A percentile compares a stretch with the other conserved stretches of the same genome.
Evolutionary conservation across 2,888 invertebrate species (phyloP).

Genomic region (Agriopis marginaria): DNA sequence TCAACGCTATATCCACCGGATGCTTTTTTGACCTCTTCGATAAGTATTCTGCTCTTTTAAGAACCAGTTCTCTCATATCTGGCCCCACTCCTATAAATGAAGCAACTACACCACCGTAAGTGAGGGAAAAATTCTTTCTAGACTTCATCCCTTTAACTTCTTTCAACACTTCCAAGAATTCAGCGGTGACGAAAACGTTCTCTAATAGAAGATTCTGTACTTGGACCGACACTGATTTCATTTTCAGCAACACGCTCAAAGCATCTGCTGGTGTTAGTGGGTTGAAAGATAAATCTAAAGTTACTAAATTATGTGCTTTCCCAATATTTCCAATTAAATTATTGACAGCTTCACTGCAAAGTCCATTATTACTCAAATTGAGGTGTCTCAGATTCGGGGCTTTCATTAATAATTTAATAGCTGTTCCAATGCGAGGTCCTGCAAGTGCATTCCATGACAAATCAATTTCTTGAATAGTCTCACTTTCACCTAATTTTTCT

Average conservation of each 20-base stretch:
- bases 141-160: constrained; percentile 51
- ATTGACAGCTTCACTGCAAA: constrained; percentile 56
- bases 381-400: constrained; percentile 57
- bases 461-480: constrained; percentile 59
- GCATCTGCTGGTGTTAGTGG: constrained; percentile 65
- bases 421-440: constrained; percentile 56
- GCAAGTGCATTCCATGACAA: constrained; percentile 68
- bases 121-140: constrained; percentile 55
- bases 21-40: constrained; percentile 57
- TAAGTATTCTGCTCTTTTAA: constrained; percentile 65
- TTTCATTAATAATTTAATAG: constrained; percentile 53
- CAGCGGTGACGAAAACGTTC: constrained; percentile 58
- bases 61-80: constrained; percentile 62
- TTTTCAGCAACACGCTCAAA: constrained; percentile 53
- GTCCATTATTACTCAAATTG: constrained; percentile 66
- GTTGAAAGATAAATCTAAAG: constrained; percentile 67
- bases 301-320: constrained; percentile 58
- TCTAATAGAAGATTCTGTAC: constrained; percentile 62
- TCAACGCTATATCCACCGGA: constrained; percentile 61
- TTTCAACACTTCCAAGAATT: constrained; percentile 54
- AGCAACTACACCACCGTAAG: constrained; percentile 58
- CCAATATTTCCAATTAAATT: constrained; percentile 49
- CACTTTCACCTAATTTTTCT: constrained; percentile 55
- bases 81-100: constrained; percentile 47
- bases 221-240: constrained; percentile 54